Conservation (phyloP, 2,797 vertebrate species). For the Linurgus olivaceus region DNA sequence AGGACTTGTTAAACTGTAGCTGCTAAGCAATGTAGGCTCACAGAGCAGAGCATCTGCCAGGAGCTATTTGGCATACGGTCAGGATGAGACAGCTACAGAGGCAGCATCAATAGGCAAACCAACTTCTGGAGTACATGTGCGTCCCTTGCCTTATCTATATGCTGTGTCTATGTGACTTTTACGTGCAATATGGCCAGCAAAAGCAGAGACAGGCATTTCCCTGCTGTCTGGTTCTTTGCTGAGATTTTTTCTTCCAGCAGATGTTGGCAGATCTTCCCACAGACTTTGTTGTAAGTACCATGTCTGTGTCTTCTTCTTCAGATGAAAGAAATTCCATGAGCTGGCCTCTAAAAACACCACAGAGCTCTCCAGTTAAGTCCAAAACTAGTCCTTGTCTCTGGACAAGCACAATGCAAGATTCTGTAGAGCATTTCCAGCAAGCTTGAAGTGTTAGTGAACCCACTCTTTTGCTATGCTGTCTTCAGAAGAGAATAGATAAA, state of each 20-base stretch:
- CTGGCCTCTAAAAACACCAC: neutral
- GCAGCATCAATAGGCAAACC: conserved; percentile 27
- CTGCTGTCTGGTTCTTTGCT: neutral
- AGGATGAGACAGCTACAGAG: neutral
- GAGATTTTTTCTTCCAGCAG: neutral
- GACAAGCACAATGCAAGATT: neutral
- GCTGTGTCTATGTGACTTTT: neutral
- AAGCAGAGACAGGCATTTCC: neutral
- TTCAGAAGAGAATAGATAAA: neutral
- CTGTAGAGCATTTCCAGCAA: neutral
- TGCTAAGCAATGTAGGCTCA: neutral
- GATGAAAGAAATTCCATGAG: neutral
- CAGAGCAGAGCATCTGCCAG: conserved; percentile 41
- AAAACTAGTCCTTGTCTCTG: neutral
- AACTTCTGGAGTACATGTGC: neutral
- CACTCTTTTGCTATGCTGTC: neutral
- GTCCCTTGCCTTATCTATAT: neutral
- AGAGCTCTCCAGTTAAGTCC: neutral
- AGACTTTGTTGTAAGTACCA: neutral
- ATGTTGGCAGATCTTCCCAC: neutral
- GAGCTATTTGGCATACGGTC: conserved; percentile 20
- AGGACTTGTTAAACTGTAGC: conserved; percentile 23
- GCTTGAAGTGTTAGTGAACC: neutral
- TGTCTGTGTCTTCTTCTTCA: neutral
- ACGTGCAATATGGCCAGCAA: neutral